These are phyloP conservation scores for Oryzias curvinotus DNA, from an alignment of 2,113 vertebrate species.

Conservation along the genomic window DNA sequence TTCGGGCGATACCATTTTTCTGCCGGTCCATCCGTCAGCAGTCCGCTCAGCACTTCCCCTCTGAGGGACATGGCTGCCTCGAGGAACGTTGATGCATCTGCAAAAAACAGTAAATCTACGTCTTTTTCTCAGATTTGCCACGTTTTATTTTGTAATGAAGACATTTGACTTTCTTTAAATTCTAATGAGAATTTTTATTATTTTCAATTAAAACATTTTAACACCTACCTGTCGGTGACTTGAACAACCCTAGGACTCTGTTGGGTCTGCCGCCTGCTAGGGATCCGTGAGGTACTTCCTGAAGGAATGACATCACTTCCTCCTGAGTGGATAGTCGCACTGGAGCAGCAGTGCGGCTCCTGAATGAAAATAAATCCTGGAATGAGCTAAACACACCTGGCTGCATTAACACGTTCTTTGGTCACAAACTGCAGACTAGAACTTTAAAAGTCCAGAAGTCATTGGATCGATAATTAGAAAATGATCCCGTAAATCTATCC, in stretches of 20 bases:
- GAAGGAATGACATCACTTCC: constrained; percentile 84
- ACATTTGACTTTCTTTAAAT: too few species aligned
- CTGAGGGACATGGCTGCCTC: constrained; percentile 79
- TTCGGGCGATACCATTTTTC: constrained; percentile 65
- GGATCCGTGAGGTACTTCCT: constrained; percentile 69
- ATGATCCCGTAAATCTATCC: too few species aligned
- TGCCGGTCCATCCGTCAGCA: constrained; percentile 80
- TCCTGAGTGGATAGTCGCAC: constrained; percentile 73
- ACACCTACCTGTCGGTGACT: constrained; percentile 64
- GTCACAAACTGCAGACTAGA: too few species aligned
- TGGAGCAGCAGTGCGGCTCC: constrained; percentile 59
- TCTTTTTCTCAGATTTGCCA: too few species aligned
- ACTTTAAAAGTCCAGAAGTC: too few species aligned
- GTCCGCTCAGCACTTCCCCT: constrained; percentile 78
- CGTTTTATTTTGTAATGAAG: too few species aligned
- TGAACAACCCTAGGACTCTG: constrained; percentile 83
- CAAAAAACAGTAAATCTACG: not conserved
- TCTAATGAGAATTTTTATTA: too few species aligned
- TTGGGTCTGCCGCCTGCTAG: constrained; percentile 51
- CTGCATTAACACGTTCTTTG: too few species aligned
- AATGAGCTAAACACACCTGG: too few species aligned
- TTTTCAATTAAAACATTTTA: too few species aligned
- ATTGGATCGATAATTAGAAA: too few species aligned
- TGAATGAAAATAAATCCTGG: constrained; percentile 14
- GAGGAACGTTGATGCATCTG: constrained; percentile 78